These are phyloP conservation scores for Notoglanidium macrostoma DNA, from an alignment of 2,797 vertebrate genomes.

Conservation along the genomic window DNA sequence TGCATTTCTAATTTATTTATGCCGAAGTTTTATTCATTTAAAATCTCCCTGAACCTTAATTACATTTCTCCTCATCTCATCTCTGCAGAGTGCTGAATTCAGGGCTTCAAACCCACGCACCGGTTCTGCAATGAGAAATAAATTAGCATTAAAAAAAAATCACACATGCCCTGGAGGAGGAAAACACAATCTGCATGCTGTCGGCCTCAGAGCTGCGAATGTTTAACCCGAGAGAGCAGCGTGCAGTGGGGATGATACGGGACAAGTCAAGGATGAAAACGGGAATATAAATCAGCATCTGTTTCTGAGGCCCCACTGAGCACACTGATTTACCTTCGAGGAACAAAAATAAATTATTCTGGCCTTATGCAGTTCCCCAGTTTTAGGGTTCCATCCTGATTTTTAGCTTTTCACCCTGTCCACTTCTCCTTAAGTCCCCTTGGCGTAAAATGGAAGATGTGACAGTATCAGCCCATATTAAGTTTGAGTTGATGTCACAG, in stretches of 20 bases:
- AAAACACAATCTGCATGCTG: constrained; percentile 14
- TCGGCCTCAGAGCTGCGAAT: not conserved
- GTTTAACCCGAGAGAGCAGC: constrained; percentile 7
- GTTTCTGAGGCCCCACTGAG: not conserved
- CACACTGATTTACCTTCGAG: not conserved
- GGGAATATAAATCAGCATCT: constrained; percentile 14
- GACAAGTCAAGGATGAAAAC: not conserved
- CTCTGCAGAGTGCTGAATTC: not conserved
- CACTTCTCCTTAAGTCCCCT: not conserved
- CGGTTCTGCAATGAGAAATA: not conserved
- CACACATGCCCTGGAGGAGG: not conserved
- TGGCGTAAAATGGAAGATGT: not conserved
- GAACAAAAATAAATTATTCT: not conserved
- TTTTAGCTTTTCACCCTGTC: not conserved
- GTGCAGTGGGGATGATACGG: not conserved
- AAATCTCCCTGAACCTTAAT: constrained; percentile 54
- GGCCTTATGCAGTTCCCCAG: not conserved
- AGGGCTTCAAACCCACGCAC: not conserved
- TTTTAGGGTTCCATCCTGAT: not conserved
- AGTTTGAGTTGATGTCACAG: too few species aligned
- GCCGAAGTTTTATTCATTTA: constrained; percentile 49
- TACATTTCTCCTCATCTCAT: constrained; percentile 37
- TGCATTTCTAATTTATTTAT: constrained; percentile 45
- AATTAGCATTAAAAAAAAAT: constrained; percentile 15
- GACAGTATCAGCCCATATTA: not conserved